Conservation (phyloP, 2,113 vertebrate species). For the Grallaria varia region DNA sequence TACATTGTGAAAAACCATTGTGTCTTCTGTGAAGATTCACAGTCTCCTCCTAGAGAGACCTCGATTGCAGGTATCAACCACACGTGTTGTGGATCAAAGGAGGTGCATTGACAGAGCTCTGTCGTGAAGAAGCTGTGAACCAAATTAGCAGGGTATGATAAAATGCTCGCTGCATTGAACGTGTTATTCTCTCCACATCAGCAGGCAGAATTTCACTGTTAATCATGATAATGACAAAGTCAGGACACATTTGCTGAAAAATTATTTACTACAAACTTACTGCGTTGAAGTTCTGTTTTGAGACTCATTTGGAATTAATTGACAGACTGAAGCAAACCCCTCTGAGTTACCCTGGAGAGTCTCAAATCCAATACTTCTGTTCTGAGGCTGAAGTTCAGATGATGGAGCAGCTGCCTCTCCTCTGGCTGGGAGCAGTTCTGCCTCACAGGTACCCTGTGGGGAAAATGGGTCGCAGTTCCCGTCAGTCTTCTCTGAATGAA, state of each 20-base stretch:
- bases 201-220: background rate
- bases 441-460: background rate
- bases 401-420: rapidly evolving
- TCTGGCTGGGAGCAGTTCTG: background rate
- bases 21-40: background rate
- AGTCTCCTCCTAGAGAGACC: background rate
- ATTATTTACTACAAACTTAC: background rate
- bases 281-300: background rate
- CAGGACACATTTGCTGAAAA: background rate
- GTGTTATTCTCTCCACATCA: background rate
- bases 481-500: background rate
- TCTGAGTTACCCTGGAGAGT: background rate
- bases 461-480: background rate
- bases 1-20: background rate
- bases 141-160: background rate
- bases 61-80: background rate
- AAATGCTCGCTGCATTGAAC: background rate
- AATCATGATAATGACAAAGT: background rate
- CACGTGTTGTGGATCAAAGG: background rate
- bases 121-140: background rate
- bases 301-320: background rate
- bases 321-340: background rate
- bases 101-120: background rate
- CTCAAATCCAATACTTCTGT: background rate
- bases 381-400: background rate